phyloP scores from a whole-genome alignment of 2,113 vertebrate genomes.

The Tragelaphus imberbis region DNA sequence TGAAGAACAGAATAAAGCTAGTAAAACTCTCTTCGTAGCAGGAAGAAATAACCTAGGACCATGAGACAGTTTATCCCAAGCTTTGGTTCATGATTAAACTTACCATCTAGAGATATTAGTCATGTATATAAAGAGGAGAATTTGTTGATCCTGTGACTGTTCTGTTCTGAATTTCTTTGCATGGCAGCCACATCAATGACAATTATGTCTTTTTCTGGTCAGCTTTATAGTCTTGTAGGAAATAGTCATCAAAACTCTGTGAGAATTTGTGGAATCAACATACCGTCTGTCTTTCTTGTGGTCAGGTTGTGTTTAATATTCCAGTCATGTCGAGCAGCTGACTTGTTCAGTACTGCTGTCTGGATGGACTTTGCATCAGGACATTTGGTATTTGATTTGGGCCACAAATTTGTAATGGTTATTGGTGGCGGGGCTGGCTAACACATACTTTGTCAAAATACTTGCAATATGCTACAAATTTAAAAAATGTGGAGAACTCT shows the following conservation, averaged over 20 bases:
- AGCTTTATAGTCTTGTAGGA: neutral
- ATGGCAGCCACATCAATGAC: fast-evolving
- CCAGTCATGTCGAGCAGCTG: neutral
- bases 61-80: neutral
- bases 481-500: neutral
- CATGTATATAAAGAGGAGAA: neutral
- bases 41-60: neutral
- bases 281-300: neutral
- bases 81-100: neutral
- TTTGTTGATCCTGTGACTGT: neutral
- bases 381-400: neutral
- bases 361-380: neutral
- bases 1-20: neutral
- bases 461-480: neutral
- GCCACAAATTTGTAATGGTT: neutral
- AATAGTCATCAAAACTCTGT: neutral
- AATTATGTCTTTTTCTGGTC: neutral
- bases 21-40: neutral
- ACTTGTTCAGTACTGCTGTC: neutral
- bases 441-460: neutral
- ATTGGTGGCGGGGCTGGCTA: neutral
- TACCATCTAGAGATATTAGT: neutral
- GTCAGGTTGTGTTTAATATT: neutral
- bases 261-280: neutral
- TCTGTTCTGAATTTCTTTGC: neutral